A percentile compares a stretch with the other conserved stretches of the same genome.
phyloP scores from a whole-genome alignment of 2,888 invertebrate genomes.

The Drosophila picticornis region DNA sequence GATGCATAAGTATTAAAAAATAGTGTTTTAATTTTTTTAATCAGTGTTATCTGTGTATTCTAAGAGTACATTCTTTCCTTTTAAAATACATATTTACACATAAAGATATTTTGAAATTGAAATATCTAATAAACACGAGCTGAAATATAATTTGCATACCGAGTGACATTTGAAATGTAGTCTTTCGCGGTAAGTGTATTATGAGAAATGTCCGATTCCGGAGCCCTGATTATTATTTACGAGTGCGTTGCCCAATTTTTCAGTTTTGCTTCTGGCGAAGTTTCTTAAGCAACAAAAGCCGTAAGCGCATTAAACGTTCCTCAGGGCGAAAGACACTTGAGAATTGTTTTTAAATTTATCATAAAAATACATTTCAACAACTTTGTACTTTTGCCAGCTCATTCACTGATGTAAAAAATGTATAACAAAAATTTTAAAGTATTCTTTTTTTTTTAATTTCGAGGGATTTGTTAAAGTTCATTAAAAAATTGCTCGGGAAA shows the following conservation, averaged over 20 bases:
- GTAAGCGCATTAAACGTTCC: slow-evolving; percentile 48
- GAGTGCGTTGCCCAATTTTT: slow-evolving; percentile 55
- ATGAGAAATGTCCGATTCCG: slow-evolving; percentile 15
- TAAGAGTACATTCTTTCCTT: not conserved
- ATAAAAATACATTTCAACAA: slow-evolving; percentile 58
- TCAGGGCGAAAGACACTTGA: slow-evolving; percentile 39
- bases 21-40: too few species aligned
- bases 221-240: slow-evolving; percentile 64
- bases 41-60: not conserved
- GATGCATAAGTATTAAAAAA: not conserved
- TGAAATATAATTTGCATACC: not conserved
- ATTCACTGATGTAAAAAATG: slow-evolving; percentile 13
- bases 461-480: slow-evolving; percentile 49
- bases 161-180: not conserved
- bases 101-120: not conserved
- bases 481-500: slow-evolving; percentile 48
- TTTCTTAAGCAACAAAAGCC: slow-evolving; percentile 56
- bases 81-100: not conserved
- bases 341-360: slow-evolving; percentile 72
- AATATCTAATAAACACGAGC: not conserved
- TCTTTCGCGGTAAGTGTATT: not conserved
- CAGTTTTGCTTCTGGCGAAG: slow-evolving; percentile 39
- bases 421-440: not conserved
- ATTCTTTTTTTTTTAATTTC: slow-evolving; percentile 2
- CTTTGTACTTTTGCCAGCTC: slow-evolving; percentile 36